Base-by-base conservation (phyloP, 2,797 vertebrate genomes). In the Sebastes cheni region DNA sequence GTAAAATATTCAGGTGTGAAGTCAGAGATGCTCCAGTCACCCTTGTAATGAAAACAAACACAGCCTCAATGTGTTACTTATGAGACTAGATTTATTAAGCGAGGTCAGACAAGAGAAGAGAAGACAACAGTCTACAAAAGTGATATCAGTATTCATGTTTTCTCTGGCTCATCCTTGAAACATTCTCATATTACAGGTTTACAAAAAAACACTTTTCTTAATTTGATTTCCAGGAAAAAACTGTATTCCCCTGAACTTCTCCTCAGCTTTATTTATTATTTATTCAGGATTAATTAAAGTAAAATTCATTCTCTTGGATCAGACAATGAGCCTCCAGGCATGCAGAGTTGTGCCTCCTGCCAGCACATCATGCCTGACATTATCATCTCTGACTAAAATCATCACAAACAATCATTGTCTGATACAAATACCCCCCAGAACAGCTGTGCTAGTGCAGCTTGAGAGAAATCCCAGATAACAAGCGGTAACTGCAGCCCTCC, bases 11-110 rank as follows among this genome's bases (percentile, higher is more conserved):
- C 36, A 52, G 39, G 27, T n/a, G 79, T 66, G 46, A 83, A 66
- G 83, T 85, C 59, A 59, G 65, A 72, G 79, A 77, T 36, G 66
- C 71, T 81, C 61, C 80, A 72, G 70, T 81, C 80, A 83, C 60
- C 86, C 65, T 66, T 84, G 78, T 89, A 86, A 91, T 87, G 78
- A 91, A 91, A 91, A 86, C 88, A 89, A 91, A 89, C 76, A 86
- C 77, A 84, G 77, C 83, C 88, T 82, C 30, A 20, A 84, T 75
- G 83, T 86, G 79, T 83, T 79, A 77, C 74, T 87, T 75, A 54
- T 82, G 61, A 87, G 71, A 75, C 74, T 22, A 27, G 85, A 79
- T 84, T 90, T 72, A 80, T 77, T 71, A 81, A 81, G 60, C 79
- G 89, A 90, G 84, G 87, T 87, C 82, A 86, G 46, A 80, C 46